Evolutionary conservation across 53 echinoderm and acorn worm species (phyloP).

Genomic region (Glandiceps talaboti): DNA sequence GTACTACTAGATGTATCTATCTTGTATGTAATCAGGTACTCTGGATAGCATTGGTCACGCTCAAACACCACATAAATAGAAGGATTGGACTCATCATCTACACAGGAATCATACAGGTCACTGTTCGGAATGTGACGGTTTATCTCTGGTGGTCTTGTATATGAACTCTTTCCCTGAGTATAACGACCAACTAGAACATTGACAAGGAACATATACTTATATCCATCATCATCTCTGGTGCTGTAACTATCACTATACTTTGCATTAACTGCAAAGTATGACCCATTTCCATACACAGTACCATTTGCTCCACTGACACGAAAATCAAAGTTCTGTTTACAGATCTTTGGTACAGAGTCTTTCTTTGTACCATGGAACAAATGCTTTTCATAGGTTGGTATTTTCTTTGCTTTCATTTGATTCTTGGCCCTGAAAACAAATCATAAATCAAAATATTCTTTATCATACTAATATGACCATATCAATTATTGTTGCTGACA

Average conservation of each 20-base stretch:
- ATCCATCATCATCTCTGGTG: neutral
- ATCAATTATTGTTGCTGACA: no score
- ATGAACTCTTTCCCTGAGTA: neutral
- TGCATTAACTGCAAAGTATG: conserved; percentile 32
- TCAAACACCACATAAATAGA: conserved; percentile 36
- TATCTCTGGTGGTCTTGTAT: conserved; percentile 19
- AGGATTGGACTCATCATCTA: conserved; percentile 15
- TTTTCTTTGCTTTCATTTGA: no score
- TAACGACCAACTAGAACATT: conserved; percentile 27
- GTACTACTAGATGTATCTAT: no score
- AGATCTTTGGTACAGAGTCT: conserved; percentile 9
- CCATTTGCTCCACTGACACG: conserved; percentile 26
- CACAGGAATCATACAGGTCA: conserved; percentile 33
- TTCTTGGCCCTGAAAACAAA: no score
- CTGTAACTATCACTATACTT: conserved; percentile 14
- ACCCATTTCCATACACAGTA: conserved; percentile 25
- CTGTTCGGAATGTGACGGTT: neutral
- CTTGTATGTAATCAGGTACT: conserved; percentile 31
- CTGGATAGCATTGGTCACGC: conserved; percentile 23
- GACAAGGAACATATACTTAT: conserved; percentile 17
- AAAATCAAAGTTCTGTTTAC: conserved; percentile 38
- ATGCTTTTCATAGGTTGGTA: neutral
- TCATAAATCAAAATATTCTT: no score
- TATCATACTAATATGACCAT: no score
- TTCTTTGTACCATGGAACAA: neutral